Conservation (phyloP, 92 coral and sea anemone species). For the Phymanthus crucifer region DNA sequence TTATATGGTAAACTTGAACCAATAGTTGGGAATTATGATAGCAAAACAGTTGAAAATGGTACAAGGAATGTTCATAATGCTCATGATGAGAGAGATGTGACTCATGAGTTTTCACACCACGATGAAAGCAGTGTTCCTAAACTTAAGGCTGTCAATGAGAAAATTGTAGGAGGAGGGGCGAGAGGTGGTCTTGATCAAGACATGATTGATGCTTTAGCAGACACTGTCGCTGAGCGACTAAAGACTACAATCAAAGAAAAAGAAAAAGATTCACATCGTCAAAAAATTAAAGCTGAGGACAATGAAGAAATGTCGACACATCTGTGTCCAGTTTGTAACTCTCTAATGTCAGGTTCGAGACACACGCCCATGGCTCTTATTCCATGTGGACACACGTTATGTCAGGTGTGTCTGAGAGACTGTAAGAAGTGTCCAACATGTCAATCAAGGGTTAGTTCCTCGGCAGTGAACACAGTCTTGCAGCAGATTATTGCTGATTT, state of each 20-base stretch:
- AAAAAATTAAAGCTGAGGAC: background rate
- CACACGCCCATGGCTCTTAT: conserved; percentile 91
- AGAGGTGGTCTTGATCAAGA: conserved; percentile 30
- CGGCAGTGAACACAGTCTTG: conserved; percentile 96
- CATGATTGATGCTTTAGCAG: conserved; percentile 83
- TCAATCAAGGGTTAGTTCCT: conserved; percentile 70
- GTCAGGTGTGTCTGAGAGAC: conserved; percentile 80
- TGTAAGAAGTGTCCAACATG: conserved; percentile 89
- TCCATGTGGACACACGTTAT: conserved; percentile 97
- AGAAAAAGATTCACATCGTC: conserved; percentile 11
- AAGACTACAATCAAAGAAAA: conserved; percentile 42
- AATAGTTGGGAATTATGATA: conserved; percentile 17
- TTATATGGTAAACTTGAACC: conserved; percentile 41
- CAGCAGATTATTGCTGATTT: conserved; percentile 86
- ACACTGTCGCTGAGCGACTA: conserved; percentile 78
- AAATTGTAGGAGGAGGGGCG: background rate
- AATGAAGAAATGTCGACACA: conserved; percentile 88
- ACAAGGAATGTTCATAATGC: conserved; percentile 22
- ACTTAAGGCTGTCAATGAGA: background rate
- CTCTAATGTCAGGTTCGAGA: conserved; percentile 80
- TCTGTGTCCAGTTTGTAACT: conserved; percentile 75
- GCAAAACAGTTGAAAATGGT: conserved; percentile 10
- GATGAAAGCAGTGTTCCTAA: background rate
- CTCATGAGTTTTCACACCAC: background rate
- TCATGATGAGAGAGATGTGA: conserved; percentile 17